Base-by-base conservation (phyloP, 2,888 invertebrate species). In the Mylabris sibirica region DNA sequence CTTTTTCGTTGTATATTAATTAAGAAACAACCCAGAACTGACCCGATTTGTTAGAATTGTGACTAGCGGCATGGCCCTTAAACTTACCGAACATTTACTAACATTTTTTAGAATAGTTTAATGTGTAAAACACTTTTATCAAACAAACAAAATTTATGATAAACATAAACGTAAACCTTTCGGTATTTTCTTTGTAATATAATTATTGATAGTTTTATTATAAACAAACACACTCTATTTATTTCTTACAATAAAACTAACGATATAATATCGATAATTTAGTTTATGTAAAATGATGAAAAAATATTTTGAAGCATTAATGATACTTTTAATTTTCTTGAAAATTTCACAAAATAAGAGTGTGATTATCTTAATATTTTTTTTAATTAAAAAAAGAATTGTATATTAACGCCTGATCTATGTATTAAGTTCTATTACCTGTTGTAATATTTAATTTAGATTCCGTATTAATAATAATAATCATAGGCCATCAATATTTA, bases 21-120 rank as follows among this genome's bases (percentile, higher is more conserved):
- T 30, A 30, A 30, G 26, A 57, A 26, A n/a, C 26, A 72, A 41
- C 68, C 69, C 70, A 68, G 70, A 74, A 30, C 30, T 30, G 30
- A 30, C 70, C 72, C 68, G 72, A 73, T 73, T 76, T 79, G 83
- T 84, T 84, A 85, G 84, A 84, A 84, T 82, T 84, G 85, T 85
- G 85, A 84, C 81, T 85, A 85, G 85, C 84, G 85, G 85, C 85
- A 83, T 82, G 78, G 77, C 78, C 77, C 76, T 77, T 75, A 75
- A 77, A 79, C 80, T 82, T 81, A 80, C 77, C 76, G 75, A 77
- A 80, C 77, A 80, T 79, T 78, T 79, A 78, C 75, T 77, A 78
- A 78, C 75, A 74, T 57, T 22, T n/a, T 30, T 76, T 79, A 82
- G 78, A 74, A 76, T 80, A 79, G 77, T 77, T 80, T 75, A 79